Evolutionary conservation across 2,113 vertebrate species (phyloP), one percentile per base, ranked within the genome.

Genomic region (Labeo rohita): DNA sequence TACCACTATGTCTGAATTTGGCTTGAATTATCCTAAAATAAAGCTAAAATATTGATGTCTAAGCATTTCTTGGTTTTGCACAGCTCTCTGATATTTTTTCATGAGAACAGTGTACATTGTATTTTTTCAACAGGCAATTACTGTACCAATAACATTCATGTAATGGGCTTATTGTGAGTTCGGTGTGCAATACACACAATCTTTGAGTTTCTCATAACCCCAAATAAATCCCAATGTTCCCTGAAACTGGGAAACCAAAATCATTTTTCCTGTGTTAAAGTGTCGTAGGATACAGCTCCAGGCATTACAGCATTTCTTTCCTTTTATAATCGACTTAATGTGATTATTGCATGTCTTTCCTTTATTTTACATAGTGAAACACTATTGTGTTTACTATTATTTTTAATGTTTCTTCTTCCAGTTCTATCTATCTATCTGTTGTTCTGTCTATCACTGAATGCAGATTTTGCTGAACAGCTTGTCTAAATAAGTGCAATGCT

Each of bases 201-300:
- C 80, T 74, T 36, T 84, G 77, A 68, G 81, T 77, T 88, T 90
- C 79, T 88, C 70, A 81, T 84, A 85, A 90, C 73, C 61, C 56
- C 78, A 80, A 83, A 83, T 80, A 88, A 61, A 68, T 77, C 81
- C 47, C 72, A 86, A 84, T 84, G 80, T 86, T 79, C 80, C 73
- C 54, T 86, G 54, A 79, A 66, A 81, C 79, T 9, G 12, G 43
- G 12, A 47, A 65, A 80, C n/a, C 78, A 65, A 15, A 80, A 80
- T 28, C 56, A 49, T 66, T 59, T 59, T 59, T 13, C 21, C 8
- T 43, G 16, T 45, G 54, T 45, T 80, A 61, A 47, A 61, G 34
- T 79, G 77, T 61, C 3, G 11, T 8, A 13, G 13, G 21, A 61
- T 13, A 45, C 39, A 81, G 79, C 59, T 81, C 2, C 23, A 65